Conservation (phyloP, 2,888 invertebrate species). For the Drosophila borborema region DNA sequence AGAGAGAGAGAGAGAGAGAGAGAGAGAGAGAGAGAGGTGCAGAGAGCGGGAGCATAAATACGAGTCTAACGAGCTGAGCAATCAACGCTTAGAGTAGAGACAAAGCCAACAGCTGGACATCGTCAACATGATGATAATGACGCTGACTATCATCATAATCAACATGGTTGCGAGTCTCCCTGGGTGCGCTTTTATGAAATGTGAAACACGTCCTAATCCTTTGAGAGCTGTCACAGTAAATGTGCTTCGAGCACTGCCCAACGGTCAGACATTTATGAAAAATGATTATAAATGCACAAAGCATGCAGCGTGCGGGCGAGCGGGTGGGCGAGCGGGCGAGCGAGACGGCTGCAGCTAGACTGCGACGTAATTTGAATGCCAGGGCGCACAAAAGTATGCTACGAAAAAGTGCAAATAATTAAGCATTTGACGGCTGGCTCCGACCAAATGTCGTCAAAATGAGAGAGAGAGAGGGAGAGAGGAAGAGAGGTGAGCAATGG, state of each 20-base stretch:
- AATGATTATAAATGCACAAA: slow-evolving; percentile 81
- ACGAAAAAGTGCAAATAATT: slow-evolving; percentile 65
- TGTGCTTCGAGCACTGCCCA: slow-evolving; percentile 55
- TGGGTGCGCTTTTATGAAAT: slow-evolving; percentile 70
- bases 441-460: slow-evolving; percentile 11
- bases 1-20: background rate
- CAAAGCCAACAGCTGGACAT: slow-evolving; percentile 31
- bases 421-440: slow-evolving; percentile 41
- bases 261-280: slow-evolving; percentile 75
- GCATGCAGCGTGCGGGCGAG: slow-evolving; percentile 41
- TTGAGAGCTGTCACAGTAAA: slow-evolving; percentile 82
- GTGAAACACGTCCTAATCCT: slow-evolving; percentile 84
- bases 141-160: slow-evolving; percentile 17
- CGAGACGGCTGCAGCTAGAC: background rate
- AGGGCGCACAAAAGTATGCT: slow-evolving; percentile 63
- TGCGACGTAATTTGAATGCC: slow-evolving; percentile 38
- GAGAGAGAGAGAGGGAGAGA: background rate
- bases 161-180: slow-evolving; percentile 19
- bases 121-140: slow-evolving; percentile 9
- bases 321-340: background rate
- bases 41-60: background rate
- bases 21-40: background rate
- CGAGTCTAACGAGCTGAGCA: slow-evolving; percentile 54
- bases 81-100: slow-evolving; percentile 49
- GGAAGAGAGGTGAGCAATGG: slow-evolving; percentile 16